Base-by-base conservation (phyloP, 1,140 invertebrate species). In the Hydropsyche tenuis region DNA sequence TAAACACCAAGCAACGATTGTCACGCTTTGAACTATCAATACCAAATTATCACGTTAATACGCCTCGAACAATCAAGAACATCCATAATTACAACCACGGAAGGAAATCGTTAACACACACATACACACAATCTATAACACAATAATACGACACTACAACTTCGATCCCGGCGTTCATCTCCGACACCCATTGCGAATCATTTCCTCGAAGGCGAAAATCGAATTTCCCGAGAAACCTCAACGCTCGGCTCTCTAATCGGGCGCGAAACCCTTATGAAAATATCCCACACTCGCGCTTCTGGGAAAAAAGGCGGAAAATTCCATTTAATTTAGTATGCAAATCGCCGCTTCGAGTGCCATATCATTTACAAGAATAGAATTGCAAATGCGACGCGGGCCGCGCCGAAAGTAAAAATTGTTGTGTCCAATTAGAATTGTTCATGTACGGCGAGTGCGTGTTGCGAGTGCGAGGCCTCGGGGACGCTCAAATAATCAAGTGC, bases 311-410 rank as follows among this genome's bases (percentile, higher is more conserved):
- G 30, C 30, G 30, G 30, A 42, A 48, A 70, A 70, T 46, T 70
- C n/a, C 25, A 46, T 43, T 70, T 70, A 70, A 70, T 70, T 48
- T 46, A 56, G 43, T 70, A 70, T 70, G 68, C 48, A 56, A 70
- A 70, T 70, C 25, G 23, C 30, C 6, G 37, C 16, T 48, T 48
- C 65, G 30, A 48, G 22, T 27, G 43, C 51, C 46, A 48, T 56
- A 56, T 56, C 68, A 56, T 56, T 60, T 56, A 56, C 68, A 43
- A 18, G 68, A 56, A 51, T 70, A 27, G 68, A 70, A 70, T 70
- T 70, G 68, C 68, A 70, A 70, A 70, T 70, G 68, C 20, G 20
- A 42, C 63, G 20, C 30, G 37, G 20, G 27, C 3, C 11, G 37
- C 30, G 30, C 37, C 12, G 42, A 56, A 70, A 68, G 14, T 27